Evolutionary conservation across 2,888 invertebrate genomes (phyloP), one percentile per base, ranked within the genome.

Genomic region (Nemotelus pantherinus): DNA sequence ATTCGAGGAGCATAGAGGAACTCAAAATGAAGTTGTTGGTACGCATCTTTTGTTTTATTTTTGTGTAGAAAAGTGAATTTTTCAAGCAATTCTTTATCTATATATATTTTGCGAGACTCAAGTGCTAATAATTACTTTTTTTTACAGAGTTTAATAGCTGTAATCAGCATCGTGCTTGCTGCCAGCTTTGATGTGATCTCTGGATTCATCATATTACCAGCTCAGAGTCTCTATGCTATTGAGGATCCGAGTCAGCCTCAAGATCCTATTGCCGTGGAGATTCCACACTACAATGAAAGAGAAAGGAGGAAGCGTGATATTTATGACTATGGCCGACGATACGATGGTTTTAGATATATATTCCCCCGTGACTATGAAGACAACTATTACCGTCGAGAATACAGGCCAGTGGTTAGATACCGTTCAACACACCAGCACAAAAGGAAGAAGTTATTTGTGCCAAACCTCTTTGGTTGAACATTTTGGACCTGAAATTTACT

Each of bases 371-470:
- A 10, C 25, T 43, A 43, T 25, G 55, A 44, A 55, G 53, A 68
- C 2, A 3, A 10, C 10, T 5, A 10, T 48, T 25, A 25, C 25
- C 63, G 48, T 7, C 74, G 74, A 10, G 63, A 60, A 6, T 65
- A 64, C 39, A 64, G 10, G 9, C 76, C 76, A 1, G 7, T 71
- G 5, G 43, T 55, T 3, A 50, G 55, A 44, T 47, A 60, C 44
- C 50, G 48, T 6, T 64, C 76, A 6, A 45, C 72, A 3, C 45
- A 60, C 2, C 10, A 10, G 2, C 53, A 53, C 10, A 70, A 70
- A 43, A 64, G 76, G 65, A 76, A 76, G 76, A 76, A 76, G 76
- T 43, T 76, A 5, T 76, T 76, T 45, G 76, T 76, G n/a, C 76
- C 76, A 53, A 76, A 76, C 39, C 48, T 76, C 4, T 76, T 76